A percentile compares a stretch with the other conserved stretches of the same genome.
Evolutionary conservation across 2,888 invertebrate genomes (phyloP).

Genomic region (Griposia aprilina): DNA sequence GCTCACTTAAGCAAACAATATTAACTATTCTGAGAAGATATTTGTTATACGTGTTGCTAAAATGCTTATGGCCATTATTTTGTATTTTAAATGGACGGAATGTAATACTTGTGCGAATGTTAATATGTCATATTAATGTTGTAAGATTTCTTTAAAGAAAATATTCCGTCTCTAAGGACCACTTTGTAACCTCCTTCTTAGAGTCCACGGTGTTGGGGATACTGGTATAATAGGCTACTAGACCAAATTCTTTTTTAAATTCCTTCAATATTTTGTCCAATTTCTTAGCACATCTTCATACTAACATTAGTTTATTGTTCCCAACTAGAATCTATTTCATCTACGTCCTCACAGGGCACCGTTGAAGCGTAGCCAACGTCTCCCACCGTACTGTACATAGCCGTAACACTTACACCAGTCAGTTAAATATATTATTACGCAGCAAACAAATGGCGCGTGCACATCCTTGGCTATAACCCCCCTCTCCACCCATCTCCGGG

Average conservation of each 20-base stretch:
- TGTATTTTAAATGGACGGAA: neutral
- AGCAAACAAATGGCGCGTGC: conserved; percentile 40
- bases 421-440: conserved; percentile 17
- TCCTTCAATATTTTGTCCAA: neutral
- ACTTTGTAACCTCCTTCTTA: neutral
- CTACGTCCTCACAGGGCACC: neutral
- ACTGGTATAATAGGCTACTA: too few relatives aligned
- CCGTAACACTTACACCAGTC: conserved; percentile 38
- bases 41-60: conserved; percentile 24
- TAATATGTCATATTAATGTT: neutral
- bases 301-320: too few relatives aligned
- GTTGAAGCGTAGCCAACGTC: conserved; percentile 28
- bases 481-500: neutral
- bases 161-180: neutral
- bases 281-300: neutral
- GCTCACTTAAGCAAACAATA: conserved; percentile 28
- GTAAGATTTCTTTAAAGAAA: neutral
- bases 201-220: neutral
- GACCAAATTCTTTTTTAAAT: neutral
- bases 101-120: conserved; percentile 6
- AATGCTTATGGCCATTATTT: neutral
- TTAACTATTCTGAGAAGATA: conserved; percentile 29
- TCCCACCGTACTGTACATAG: conserved; percentile 13
- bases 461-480: conserved; percentile 17
- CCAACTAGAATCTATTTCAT: neutral